Base-by-base conservation (phyloP, 2,888 invertebrate species). In the Uloborus plumipes region DNA sequence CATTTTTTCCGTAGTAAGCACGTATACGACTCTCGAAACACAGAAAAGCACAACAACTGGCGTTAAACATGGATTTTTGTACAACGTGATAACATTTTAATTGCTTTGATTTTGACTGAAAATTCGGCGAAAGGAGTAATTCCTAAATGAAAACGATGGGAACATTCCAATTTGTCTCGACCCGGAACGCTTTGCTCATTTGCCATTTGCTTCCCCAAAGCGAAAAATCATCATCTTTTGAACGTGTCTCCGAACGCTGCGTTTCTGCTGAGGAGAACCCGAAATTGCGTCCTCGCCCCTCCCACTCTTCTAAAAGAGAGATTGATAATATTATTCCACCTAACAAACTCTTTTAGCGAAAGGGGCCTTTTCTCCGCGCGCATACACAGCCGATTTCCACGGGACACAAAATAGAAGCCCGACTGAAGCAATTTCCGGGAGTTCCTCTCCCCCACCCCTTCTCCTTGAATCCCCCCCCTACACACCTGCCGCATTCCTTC, bases 241-340 rank as follows among this genome's bases (percentile, higher is more conserved):
- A 39, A 39, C 39, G 39, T 39, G 39, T 39, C 39, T 39, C 39
- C 39, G 39, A 39, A 39, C 39, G 9, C 39, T 39, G 9, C 39
- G 39, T 72, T 66, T 72, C 65, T 72, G 61, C 55, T 69, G 69
- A 69, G 67, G 67, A 73, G 55, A 58, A 50, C 65, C 64, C 59
- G 70, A 75, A 75, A 81, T 74, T 75, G 81, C 81, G 55, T 75
- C 69, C 59, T 39, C 18, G 59, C 51, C 65, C 51, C 59, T 39
- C 59, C 47, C 47, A n/a, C 22, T 58, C 64, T 69, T 26, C 69
- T 26, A 50, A 51, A 53, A 72, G 50, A 79, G 79, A 72, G 79
- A 79, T 75, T 76, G 81, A 82, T 81, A 81, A 81, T 81, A 81
- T 81, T 81, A 81, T 81, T 74, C 80, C 74, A 49, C 64, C 74